A percentile compares a stretch with the other conserved stretches of the same genome.
phyloP scores from a whole-genome alignment of 2,797 vertebrate species.

The Chloroceryle inda region DNA sequence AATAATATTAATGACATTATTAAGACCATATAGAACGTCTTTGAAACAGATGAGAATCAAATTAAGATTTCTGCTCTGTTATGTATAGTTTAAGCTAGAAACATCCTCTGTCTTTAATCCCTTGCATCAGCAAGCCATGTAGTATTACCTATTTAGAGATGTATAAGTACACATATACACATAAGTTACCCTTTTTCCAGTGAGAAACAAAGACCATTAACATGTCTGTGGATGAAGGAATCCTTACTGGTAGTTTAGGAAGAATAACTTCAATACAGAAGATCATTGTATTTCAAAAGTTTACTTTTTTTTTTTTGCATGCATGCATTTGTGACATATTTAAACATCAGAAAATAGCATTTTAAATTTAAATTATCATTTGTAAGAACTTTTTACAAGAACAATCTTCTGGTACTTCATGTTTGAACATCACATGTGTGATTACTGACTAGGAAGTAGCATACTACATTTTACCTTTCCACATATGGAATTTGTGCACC shows the following conservation, averaged over 20 bases:
- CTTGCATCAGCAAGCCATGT: not conserved
- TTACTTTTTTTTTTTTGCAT: not conserved
- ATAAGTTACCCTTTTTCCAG: not conserved
- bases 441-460: not conserved
- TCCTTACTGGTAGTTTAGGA: not conserved
- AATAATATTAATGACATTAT: not conserved
- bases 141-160: not conserved
- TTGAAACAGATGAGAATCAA: not conserved
- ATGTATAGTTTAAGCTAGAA: not conserved
- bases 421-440: not conserved
- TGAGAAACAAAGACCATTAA: not conserved
- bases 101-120: not conserved
- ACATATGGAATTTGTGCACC: accelerated
- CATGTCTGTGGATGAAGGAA: not conserved
- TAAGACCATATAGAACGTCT: not conserved
- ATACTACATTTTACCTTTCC: not conserved
- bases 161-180: not conserved
- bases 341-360: not conserved
- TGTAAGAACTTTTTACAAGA: not conserved
- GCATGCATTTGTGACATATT: not conserved
- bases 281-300: not conserved
- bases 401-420: not conserved
- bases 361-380: not conserved
- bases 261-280: not conserved
- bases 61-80: not conserved